Evolutionary conservation across 2,888 invertebrate species (phyloP).

Genomic region (Arctia plantaginis): DNA sequence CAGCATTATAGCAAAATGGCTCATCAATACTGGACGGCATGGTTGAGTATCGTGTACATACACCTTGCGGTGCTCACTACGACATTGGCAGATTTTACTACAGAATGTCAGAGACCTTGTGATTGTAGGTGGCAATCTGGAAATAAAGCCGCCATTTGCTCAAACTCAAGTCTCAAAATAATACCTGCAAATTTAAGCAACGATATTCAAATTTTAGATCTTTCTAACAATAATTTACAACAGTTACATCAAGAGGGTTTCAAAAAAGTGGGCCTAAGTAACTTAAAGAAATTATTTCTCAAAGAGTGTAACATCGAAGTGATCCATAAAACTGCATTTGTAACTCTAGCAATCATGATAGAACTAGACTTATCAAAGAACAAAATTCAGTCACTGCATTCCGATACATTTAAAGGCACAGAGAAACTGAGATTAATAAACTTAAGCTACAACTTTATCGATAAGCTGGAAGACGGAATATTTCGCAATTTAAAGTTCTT

Average conservation of each 20-base stretch:
- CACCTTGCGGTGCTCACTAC: conserved; percentile 69
- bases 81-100: conserved; percentile 85
- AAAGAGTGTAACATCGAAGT: conserved; percentile 90
- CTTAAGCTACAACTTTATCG: conserved; percentile 92
- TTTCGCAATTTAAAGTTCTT: conserved; percentile 91
- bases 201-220: conserved; percentile 90
- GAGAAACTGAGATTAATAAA: conserved; percentile 90
- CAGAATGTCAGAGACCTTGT: conserved; percentile 90
- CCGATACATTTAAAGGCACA: conserved; percentile 90
- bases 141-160: conserved; percentile 94
- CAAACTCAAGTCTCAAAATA: conserved; percentile 87
- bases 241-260: conserved; percentile 90
- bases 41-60: conserved; percentile 77
- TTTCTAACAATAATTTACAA: conserved; percentile 90
- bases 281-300: conserved; percentile 93
- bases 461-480: conserved; percentile 90
- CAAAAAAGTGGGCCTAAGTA: conserved; percentile 89
- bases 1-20: conserved; percentile 81
- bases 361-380: conserved; percentile 94
- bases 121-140: conserved; percentile 95
- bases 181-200: conserved; percentile 91
- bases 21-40: conserved; percentile 82
- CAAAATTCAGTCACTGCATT: conserved; percentile 88
- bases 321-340: conserved; percentile 91
- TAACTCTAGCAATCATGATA: conserved; percentile 91